Evolutionary conservation across 2,797 vertebrate species (phyloP).

Genomic region (Champsocephalus gunnari): DNA sequence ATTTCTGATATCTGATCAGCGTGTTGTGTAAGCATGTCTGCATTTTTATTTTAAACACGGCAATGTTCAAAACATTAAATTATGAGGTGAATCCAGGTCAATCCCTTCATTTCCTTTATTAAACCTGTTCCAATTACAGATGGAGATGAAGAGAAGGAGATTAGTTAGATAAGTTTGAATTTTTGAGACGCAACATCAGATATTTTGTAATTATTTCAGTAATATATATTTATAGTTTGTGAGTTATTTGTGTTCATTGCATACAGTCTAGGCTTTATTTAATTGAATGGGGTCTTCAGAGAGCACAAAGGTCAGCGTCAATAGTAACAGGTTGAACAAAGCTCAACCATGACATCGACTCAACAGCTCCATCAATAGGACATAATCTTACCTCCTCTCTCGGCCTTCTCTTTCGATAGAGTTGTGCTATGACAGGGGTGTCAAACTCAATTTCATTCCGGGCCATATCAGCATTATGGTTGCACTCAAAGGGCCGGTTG

Average conservation of each 20-base stretch:
- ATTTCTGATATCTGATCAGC: not conserved
- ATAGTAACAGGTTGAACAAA: slow-evolving; percentile 48
- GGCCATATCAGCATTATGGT: no score
- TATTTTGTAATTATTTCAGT: slow-evolving; percentile 29
- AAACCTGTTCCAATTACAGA: slow-evolving; percentile 31
- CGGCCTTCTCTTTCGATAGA: slow-evolving; percentile 39
- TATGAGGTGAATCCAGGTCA: slow-evolving; percentile 25
- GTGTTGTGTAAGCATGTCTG: not conserved
- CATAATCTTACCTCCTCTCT: slow-evolving; percentile 26
- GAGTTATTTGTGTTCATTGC: slow-evolving; percentile 25
- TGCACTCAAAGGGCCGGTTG: no score
- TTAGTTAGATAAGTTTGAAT: slow-evolving; percentile 11
- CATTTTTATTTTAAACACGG: slow-evolving; percentile 14
- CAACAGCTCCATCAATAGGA: slow-evolving; percentile 40
- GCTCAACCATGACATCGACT: slow-evolving; percentile 52
- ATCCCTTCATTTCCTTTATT: slow-evolving; percentile 36
- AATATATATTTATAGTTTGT: slow-evolving; percentile 22
- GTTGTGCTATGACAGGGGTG: slow-evolving; percentile 5
- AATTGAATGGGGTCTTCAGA: slow-evolving; percentile 42
- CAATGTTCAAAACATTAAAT: slow-evolving; percentile 3
- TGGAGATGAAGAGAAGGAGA: slow-evolving; percentile 1
- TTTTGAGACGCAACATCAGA: slow-evolving; percentile 16
- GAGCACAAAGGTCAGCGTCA: slow-evolving; percentile 55
- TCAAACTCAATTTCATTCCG: no score
- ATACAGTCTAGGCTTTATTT: slow-evolving; percentile 17